Conservation (phyloP, 2,888 invertebrate species). For the Agonopterix alstromeriana region DNA sequence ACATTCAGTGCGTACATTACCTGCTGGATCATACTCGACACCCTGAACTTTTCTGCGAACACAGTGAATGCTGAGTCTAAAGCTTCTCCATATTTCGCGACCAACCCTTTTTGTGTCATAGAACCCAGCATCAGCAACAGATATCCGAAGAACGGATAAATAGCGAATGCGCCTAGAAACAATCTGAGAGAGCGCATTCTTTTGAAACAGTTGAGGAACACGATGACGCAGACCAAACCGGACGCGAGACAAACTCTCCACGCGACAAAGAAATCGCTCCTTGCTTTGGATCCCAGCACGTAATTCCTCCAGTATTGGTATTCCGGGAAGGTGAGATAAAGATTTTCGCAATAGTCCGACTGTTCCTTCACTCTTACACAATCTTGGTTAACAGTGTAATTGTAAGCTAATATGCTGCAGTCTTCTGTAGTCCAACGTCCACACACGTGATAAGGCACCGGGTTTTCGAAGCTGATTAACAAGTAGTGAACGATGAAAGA, state of each 20-base stretch:
- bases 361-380: conserved; percentile 31
- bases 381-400: conserved; percentile 49
- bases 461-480: conserved; percentile 54
- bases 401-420: conserved; percentile 38
- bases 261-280: conserved; percentile 24
- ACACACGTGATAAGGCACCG: conserved; percentile 48
- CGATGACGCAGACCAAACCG: conserved; percentile 24
- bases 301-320: conserved; percentile 50
- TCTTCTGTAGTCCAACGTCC: conserved; percentile 37
- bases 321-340: conserved; percentile 49
- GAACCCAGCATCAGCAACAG: conserved; percentile 43
- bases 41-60: conserved; percentile 25
- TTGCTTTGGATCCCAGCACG: conserved; percentile 17
- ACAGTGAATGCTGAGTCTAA: conserved; percentile 39
- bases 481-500: conserved; percentile 52
- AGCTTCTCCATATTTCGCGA: conserved; percentile 36
- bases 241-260: conserved; percentile 56
- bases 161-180: conserved; percentile 24
- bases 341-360: conserved; percentile 28
- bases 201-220: conserved; percentile 44
- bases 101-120: conserved; percentile 56
- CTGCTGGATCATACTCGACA: conserved; percentile 29
- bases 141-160: conserved; percentile 36
- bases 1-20: conserved; percentile 35
- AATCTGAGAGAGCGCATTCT: conserved; percentile 31